Conservation (phyloP, 2,888 invertebrate species). For the Campoplex nolae region DNA sequence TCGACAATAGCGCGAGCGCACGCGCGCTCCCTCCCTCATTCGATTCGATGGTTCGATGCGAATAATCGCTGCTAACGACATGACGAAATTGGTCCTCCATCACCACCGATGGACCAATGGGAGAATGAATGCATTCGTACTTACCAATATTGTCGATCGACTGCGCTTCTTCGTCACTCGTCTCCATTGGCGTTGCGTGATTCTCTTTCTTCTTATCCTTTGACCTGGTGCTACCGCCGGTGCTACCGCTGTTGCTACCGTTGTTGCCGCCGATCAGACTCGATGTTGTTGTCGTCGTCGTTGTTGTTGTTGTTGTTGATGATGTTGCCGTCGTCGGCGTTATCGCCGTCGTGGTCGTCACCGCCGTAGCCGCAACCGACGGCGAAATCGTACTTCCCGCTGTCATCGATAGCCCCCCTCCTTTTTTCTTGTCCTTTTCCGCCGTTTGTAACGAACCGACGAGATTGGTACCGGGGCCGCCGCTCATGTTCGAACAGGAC, state of each 20-base stretch:
- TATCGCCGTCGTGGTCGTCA: conserved; percentile 54
- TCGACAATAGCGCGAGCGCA: conserved; percentile 7
- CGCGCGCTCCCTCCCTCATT: not conserved
- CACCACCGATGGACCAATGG: not conserved
- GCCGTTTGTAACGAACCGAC: conserved; percentile 72
- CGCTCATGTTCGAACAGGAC: conserved; percentile 72
- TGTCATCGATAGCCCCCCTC: conserved; percentile 68
- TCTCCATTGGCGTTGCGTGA: conserved; percentile 85
- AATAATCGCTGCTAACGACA: too few relatives aligned
- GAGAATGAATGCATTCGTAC: conserved; percentile 70
- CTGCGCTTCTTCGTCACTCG: conserved; percentile 86
- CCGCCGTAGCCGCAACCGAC: conserved; percentile 63
- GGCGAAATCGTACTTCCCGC: conserved; percentile 39
- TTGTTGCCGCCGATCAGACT: conserved; percentile 64
- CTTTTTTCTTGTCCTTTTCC: conserved; percentile 80
- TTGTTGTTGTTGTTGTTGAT: conserved; percentile 66
- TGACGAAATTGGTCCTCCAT: not conserved
- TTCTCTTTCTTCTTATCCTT: conserved; percentile 85
- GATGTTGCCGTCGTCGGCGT: not conserved
- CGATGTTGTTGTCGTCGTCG: not conserved
- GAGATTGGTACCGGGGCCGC: conserved; percentile 58
- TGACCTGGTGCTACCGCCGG: conserved; percentile 75
- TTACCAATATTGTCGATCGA: conserved; percentile 81
- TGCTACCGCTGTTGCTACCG: conserved; percentile 74
- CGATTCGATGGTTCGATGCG: not conserved